Evolutionary conservation across 2,888 invertebrate species (phyloP).

Genomic region (Drosophila meridionalis): DNA sequence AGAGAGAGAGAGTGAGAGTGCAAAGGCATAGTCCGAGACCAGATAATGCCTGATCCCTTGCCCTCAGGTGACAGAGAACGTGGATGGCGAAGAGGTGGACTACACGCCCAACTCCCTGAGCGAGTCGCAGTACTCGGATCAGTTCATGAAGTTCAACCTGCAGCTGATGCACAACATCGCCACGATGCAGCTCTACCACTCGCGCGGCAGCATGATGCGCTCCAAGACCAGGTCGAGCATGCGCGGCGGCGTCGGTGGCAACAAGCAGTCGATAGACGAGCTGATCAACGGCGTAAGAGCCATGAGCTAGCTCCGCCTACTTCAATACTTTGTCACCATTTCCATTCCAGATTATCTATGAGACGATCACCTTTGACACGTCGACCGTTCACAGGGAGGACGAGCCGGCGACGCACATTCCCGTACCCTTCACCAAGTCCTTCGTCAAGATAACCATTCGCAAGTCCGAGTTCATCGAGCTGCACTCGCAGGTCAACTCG

Average conservation of each 20-base stretch:
- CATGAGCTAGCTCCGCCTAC: no score
- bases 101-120: conserved; percentile 74
- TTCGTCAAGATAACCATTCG: conserved; percentile 87
- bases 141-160: conserved; percentile 53
- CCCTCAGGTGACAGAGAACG: conserved; percentile 55
- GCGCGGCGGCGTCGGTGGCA: conserved; percentile 59
- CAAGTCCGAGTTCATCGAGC: conserved; percentile 88
- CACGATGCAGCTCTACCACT: background rate
- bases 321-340: no score
- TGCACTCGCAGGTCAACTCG: conserved; percentile 88
- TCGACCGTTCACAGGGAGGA: background rate
- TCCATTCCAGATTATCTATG: conserved; percentile 24
- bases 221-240: conserved; percentile 49
- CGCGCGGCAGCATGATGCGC: conserved; percentile 3
- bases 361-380: conserved; percentile 40
- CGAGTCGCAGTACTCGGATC: conserved; percentile 8
- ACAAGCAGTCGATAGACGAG: conserved; percentile 76
- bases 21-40: no score
- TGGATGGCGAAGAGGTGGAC: conserved; percentile 52
- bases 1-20: no score
- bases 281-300: conserved; percentile 60
- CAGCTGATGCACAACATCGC: conserved; percentile 35
- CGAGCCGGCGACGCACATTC: background rate
- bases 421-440: conserved; percentile 65
- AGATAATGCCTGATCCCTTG: background rate